Conservation (phyloP, 2,888 invertebrate species). For the Polia nebulosa region DNA sequence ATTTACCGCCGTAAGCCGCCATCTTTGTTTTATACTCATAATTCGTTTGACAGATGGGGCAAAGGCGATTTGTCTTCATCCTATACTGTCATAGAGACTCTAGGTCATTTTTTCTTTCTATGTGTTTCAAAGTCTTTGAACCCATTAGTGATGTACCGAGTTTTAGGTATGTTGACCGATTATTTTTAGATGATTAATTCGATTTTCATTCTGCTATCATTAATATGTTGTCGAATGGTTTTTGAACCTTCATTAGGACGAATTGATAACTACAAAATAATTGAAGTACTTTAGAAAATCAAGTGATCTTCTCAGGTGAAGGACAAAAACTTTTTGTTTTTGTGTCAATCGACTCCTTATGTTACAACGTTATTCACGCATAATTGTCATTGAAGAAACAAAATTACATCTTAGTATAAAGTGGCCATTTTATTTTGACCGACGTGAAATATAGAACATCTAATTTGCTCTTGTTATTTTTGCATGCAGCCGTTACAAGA, state of each 20-base stretch:
- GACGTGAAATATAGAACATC: background rate
- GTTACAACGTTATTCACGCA: constrained; percentile 18
- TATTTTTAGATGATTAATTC: constrained; percentile 26
- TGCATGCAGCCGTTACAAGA: background rate
- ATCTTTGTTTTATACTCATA: constrained; percentile 35
- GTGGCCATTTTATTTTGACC: constrained; percentile 11
- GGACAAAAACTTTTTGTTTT: constrained; percentile 30
- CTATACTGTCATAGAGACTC: constrained; percentile 39
- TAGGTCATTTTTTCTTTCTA: constrained; percentile 58
- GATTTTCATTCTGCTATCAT: constrained; percentile 18
- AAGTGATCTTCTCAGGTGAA: constrained; percentile 10
- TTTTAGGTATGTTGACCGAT: constrained; percentile 25
- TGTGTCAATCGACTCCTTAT: constrained; percentile 6
- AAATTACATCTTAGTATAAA: background rate
- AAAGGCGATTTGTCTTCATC: constrained; percentile 44
- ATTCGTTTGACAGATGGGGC: constrained; percentile 50
- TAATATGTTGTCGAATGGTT: constrained; percentile 13
- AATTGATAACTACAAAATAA: constrained; percentile 50
- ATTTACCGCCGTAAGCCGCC: constrained; percentile 47
- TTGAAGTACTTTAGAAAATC: constrained; percentile 22
- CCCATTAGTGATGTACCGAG: constrained; percentile 45
- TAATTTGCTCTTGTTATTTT: constrained; percentile 1
- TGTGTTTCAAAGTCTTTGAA: constrained; percentile 47
- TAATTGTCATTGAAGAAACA: constrained; percentile 28
- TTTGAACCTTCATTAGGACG: constrained; percentile 29